Percentiles rank a stretch among this genome's conserved stretches.
Evolutionary conservation across 2,888 invertebrate genomes (phyloP).

Genomic region (Hedychridium roseum): DNA sequence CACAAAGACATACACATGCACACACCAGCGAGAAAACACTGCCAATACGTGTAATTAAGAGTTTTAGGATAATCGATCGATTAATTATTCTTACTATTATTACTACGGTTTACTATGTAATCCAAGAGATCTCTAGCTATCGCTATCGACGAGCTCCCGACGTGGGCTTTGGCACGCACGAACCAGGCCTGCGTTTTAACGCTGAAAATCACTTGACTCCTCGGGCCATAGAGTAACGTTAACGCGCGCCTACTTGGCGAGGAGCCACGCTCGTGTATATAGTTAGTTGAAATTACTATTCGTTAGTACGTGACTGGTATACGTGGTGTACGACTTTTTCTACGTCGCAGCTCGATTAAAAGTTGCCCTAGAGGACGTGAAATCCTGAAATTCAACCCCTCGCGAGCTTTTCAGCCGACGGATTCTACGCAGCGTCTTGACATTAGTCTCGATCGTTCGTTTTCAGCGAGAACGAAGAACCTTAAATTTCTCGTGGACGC

Average conservation of each 20-base stretch:
- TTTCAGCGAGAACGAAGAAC: constrained; percentile 9
- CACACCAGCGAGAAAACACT: constrained; percentile 63
- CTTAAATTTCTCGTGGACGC: too few relatives aligned
- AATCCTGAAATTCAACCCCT: constrained; percentile 16
- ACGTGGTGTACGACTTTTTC: constrained; percentile 13
- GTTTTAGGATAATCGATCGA: constrained; percentile 42
- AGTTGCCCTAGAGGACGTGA: too few relatives aligned
- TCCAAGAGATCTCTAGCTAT: constrained; percentile 37
- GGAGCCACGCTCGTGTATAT: constrained; percentile 28
- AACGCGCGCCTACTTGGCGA: constrained; percentile 1
- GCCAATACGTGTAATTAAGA: constrained; percentile 62
- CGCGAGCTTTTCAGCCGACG: neutral
- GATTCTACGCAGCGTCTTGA: neutral
- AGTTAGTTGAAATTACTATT: constrained; percentile 39
- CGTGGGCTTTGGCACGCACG: too few relatives aligned
- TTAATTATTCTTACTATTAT: constrained; percentile 46
- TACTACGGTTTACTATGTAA: constrained; percentile 38
- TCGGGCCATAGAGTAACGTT: neutral
- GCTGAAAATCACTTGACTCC: too few relatives aligned
- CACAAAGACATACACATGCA: constrained; percentile 43
- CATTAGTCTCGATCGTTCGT: constrained; percentile 1
- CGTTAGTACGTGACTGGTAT: too few relatives aligned
- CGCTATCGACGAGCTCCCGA: too few relatives aligned
- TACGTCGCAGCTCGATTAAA: constrained; percentile 6
- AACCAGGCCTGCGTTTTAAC: too few relatives aligned